Base-by-base conservation (phyloP, 2,888 invertebrate species). In the Nasonovia ribisnigri region DNA sequence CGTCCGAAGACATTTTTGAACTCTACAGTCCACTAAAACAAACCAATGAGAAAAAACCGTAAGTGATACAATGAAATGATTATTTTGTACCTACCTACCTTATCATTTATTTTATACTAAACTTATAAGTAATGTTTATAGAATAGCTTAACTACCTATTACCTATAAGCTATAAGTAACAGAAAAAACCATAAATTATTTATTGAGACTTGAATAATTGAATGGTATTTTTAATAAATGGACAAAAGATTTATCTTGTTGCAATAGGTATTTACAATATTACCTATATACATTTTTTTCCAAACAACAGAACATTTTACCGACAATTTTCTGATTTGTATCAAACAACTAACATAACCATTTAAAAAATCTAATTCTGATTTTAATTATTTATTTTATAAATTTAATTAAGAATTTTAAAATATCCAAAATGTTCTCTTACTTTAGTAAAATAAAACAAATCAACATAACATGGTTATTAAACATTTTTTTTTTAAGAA, bases 1-100 rank as follows among this genome's bases (percentile, higher is more conserved):
- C 51, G 60, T 84, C 93, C 42, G n/a, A 54, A 48, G 90, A 93
- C 46, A 86, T 90, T 87, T 93, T 93, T 86, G 93, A 93, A 90
- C 90, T 93, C 0, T 90, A 93, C 60, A 67, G 84, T 67, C 57
- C 93, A 51, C 36, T 51, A n/a, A 86, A 60, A n/a, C 84, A 48
- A n/a, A n/a, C 24, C 90, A 24, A 90, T 13, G 48, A 90, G 6
- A 86, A 90, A 51, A 54, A 92, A 51, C 24, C 29, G 92, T 92
- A 77, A 92, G 92, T 92, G n/a, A 46, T 29, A 60, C 1, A 20
- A 86, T n/a, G 6, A 91, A 26, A 84, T 11, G 11, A 43, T 84
- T 89, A 26, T 89, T 46, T 60, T 60, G 67, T 77, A 36, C 36
- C n/a, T 77, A 36, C 16, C n/a, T 77, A 36, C 16, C n/a, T 77